Evolutionary conservation across 2,797 vertebrate genomes (phyloP).

Genomic region (Spheniscus humboldti): DNA sequence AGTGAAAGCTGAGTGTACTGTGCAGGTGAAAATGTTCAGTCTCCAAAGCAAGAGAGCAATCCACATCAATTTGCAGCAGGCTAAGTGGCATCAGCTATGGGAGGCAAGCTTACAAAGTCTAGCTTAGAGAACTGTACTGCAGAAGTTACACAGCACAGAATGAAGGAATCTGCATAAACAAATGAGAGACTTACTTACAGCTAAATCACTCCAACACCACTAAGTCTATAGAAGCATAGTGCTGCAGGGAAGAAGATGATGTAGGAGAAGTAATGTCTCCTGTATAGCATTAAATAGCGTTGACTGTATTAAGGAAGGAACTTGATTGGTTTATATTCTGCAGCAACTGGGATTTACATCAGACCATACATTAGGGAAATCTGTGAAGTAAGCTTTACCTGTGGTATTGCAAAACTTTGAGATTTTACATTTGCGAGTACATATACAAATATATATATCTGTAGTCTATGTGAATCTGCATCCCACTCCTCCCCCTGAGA

Average conservation of each 20-base stretch:
- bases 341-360: background rate
- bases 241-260: conserved; percentile 3
- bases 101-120: conserved; percentile 54
- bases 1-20: conserved; percentile 17
- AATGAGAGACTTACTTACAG: conserved; percentile 9
- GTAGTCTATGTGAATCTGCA: background rate
- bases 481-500: background rate
- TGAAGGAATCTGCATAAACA: conserved; percentile 52
- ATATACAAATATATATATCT: background rate
- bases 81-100: conserved; percentile 71
- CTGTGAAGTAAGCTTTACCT: background rate
- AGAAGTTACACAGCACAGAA: conserved; percentile 9
- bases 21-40: conserved; percentile 71
- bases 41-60: conserved; percentile 68
- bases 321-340: background rate
- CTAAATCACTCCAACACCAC: conserved; percentile 6
- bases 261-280: background rate
- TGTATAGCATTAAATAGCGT: background rate
- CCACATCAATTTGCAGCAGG: conserved; percentile 72
- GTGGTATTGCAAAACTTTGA: background rate
- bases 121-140: conserved; percentile 12
- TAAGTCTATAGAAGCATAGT: background rate
- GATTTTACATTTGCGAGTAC: background rate
- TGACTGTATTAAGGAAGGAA: background rate
- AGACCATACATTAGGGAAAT: background rate